These are phyloP conservation scores for Hippolais icterina DNA, from an alignment of 2,113 vertebrate genomes.

Conservation along the genomic window DNA sequence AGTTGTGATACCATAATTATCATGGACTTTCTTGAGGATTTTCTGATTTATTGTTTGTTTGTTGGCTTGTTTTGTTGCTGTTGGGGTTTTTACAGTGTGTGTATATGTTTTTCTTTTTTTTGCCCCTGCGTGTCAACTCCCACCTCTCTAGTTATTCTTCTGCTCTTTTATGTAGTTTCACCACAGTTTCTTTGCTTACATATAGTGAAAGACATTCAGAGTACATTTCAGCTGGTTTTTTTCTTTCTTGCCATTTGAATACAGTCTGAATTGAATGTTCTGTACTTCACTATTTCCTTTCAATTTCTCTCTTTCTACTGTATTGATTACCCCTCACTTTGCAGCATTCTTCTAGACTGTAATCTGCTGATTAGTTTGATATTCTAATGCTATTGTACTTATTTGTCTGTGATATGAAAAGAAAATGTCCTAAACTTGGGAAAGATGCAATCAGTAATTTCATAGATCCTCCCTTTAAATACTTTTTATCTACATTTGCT, in stretches of 20 bases:
- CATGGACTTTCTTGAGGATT: not conserved
- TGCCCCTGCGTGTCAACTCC: not conserved
- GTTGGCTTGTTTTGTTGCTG: not conserved
- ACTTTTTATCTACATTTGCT: not conserved
- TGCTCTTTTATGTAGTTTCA: conserved; percentile 5
- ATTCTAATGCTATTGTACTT: not conserved
- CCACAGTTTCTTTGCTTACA: conserved; percentile 16
- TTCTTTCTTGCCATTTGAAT: conserved; percentile 3
- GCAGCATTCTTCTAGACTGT: not conserved
- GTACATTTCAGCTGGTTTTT: conserved; percentile 8
- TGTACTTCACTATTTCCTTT: not conserved
- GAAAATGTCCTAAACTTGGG: not conserved
- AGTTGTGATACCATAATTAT: conserved; percentile 2
- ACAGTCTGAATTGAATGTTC: not conserved
- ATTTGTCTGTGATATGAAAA: not conserved
- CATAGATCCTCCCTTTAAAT: not conserved
- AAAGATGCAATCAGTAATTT: not conserved
- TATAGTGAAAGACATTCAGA: not conserved
- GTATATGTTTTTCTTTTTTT: too few species aligned
- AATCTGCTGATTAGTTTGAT: not conserved
- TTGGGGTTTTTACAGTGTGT: not conserved
- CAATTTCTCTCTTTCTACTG: not conserved
- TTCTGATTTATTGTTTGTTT: not conserved
- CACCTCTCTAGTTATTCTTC: not conserved
- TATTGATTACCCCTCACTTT: not conserved